A percentile compares a stretch with the other conserved stretches of the same genome.
Conservation (phyloP, 2,888 invertebrate genomes). For the Corbicula japonica region DNA sequence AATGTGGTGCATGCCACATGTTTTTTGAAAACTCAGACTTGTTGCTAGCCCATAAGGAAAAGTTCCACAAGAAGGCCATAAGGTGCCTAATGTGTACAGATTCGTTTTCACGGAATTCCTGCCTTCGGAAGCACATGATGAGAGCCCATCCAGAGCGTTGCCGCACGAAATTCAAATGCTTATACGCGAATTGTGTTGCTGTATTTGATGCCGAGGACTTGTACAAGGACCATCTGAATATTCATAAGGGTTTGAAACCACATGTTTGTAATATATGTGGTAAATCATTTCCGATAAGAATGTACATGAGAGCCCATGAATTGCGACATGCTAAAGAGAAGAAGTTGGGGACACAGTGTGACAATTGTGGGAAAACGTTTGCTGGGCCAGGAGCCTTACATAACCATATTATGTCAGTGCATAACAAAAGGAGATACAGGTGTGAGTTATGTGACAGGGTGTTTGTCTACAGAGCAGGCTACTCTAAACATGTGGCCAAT, state of each 20-base stretch:
- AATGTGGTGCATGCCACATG: slow-evolving; percentile 16
- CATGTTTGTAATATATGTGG: slow-evolving; percentile 18
- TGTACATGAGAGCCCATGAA: slow-evolving; percentile 1
- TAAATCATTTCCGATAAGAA: slow-evolving; percentile 9
- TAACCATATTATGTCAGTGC: slow-evolving; percentile 26
- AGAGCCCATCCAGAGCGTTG: slow-evolving; percentile 22
- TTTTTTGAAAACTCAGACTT: slow-evolving; percentile 9
- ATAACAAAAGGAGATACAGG: slow-evolving; percentile 18
- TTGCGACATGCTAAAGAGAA: background rate
- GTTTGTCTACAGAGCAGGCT: slow-evolving; percentile 25
- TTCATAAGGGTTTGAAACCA: slow-evolving; percentile 16
- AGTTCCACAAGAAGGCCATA: slow-evolving; percentile 7
- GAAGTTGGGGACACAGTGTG: slow-evolving; percentile 8
- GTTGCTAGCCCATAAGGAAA: slow-evolving; percentile 7
- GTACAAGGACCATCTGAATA: slow-evolving; percentile 26
- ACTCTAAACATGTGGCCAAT: slow-evolving; percentile 11
- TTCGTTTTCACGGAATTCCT: slow-evolving; percentile 14
- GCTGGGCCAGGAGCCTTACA: slow-evolving; percentile 9
- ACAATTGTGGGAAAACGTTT: slow-evolving; percentile 29
- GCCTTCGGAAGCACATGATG: slow-evolving; percentile 22
- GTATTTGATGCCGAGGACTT: slow-evolving; percentile 9
- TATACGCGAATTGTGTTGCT: slow-evolving; percentile 10
- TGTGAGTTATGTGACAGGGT: slow-evolving; percentile 27
- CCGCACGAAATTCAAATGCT: slow-evolving; percentile 13
- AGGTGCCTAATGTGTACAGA: background rate